Base-by-base conservation (phyloP, 2,888 invertebrate species). In the Dusona sp. region DNA sequence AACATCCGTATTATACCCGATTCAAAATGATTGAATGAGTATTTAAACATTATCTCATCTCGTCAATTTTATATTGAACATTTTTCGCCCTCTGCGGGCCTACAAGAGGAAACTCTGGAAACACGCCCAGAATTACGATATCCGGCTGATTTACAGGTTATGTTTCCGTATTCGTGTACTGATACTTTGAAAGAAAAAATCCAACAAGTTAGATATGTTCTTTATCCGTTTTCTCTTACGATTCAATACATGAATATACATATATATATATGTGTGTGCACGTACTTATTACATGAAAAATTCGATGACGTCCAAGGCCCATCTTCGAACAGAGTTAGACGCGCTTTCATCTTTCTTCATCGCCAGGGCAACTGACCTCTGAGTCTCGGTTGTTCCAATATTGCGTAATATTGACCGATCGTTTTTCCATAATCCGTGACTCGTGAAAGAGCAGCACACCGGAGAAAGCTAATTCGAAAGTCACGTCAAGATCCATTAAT, bases 401-500 rank as follows among this genome's bases (percentile, higher is more conserved):
- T 74, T 81, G 29, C 80, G 73, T 81, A 74, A 81, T 48, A 25
- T 42, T 38, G 42, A 74, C 29, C n/a, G 84, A 79, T 73, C 68
- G 45, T 68, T 51, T 78, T 61, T 61, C 61, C 72, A 73, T 61
- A 29, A 51, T 33, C 16, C 74, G 65, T 73, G 73, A 65, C 36
- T 65, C 38, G 65, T 74, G 36, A 79, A 64, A 61, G 64, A 77
- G n/a, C 38, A 11, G 51, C 6, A 33, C 22, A 16, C n/a, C 68
- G 73, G 73, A 84, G 80, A 84, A 77, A 80, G 84, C 84, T 61
- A 80, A 38, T 64, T 42, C 22, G 54, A 68, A 54, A 61, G 48
- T 13, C 65, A 64, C 68, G 61, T 22, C 29, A 7, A 48, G 64
- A 61, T 68, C 73, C 73, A 80, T 84, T 78, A 81, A 77, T 61